phyloP scores from a whole-genome alignment of 2,888 invertebrate genomes.

The Uloborus plumipes region DNA sequence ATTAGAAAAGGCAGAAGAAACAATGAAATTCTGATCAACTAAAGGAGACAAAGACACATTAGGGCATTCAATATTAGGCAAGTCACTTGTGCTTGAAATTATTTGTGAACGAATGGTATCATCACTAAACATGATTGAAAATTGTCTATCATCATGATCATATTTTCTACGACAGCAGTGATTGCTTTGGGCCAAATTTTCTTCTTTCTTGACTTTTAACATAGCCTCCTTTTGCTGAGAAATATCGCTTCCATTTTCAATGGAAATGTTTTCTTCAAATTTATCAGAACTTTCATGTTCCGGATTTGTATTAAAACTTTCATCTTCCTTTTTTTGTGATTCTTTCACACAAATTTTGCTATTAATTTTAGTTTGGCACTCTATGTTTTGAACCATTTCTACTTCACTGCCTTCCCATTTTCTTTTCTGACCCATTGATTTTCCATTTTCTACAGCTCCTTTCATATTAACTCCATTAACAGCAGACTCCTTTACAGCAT shows the following conservation, averaged over 20 bases:
- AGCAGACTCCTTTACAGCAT: conserved; percentile 27
- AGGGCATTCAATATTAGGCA: conserved; percentile 68
- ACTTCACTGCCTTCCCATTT: conserved; percentile 51
- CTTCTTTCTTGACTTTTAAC: background rate
- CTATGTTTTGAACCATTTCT: conserved; percentile 24
- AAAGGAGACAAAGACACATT: conserved; percentile 71
- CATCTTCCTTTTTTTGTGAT: conserved; percentile 11
- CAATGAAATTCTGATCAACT: conserved; percentile 67
- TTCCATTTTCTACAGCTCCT: conserved; percentile 44
- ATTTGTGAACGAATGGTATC: conserved; percentile 54
- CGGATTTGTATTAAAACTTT: background rate
- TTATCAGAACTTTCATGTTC: background rate
- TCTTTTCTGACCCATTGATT: conserved; percentile 50
- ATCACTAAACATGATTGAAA: conserved; percentile 59
- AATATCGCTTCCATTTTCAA: background rate
- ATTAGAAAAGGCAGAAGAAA: conserved; percentile 41
- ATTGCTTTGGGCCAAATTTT: conserved; percentile 23
- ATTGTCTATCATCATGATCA: conserved; percentile 32
- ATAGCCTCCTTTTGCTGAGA: background rate
- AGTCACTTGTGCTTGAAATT: conserved; percentile 48
- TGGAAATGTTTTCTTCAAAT: background rate
- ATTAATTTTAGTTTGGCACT: conserved; percentile 20
- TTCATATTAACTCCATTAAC: conserved; percentile 32
- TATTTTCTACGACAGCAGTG: conserved; percentile 23
- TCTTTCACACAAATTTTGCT: conserved; percentile 41